Evolutionary conservation across 2,888 invertebrate species (phyloP).

Genomic region (Steinernema hermaphroditum): DNA sequence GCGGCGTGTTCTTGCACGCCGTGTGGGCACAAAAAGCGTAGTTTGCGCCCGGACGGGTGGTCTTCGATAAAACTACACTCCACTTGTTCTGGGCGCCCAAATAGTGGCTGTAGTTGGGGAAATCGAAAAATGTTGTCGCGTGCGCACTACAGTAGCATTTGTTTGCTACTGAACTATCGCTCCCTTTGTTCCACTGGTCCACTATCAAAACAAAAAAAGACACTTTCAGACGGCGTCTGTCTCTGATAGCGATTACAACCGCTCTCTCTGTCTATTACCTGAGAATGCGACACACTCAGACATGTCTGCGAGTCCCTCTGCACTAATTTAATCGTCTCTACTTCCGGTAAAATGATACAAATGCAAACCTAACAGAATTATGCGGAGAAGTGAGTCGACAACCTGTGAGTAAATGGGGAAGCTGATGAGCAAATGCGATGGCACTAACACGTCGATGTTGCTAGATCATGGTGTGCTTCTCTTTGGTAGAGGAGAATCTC

Average conservation of each 20-base stretch:
- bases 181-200: no score
- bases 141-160: no score
- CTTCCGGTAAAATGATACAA: neutral
- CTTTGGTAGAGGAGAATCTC: constrained; percentile 31
- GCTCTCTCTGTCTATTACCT: no score
- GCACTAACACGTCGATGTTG: constrained; percentile 11
- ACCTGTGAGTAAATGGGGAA: neutral
- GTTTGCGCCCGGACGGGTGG: neutral
- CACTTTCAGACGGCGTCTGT: no score
- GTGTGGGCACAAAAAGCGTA: constrained; percentile 18
- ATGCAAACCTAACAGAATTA: constrained; percentile 26
- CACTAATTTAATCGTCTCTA: no score
- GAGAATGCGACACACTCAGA: no score
- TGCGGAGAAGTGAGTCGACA: constrained; percentile 11
- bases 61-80: constrained; percentile 23
- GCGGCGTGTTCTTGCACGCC: no score
- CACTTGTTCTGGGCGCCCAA: neutral
- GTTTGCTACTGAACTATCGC: no score
- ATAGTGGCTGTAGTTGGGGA: neutral
- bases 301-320: no score
- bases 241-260: no score
- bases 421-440: constrained; percentile 25
- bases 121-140: no score
- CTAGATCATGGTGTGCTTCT: constrained; percentile 26
- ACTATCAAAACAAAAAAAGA: no score